Evolutionary conservation across 2,888 invertebrate species (phyloP).

Genomic region (Miltochrista miniata): DNA sequence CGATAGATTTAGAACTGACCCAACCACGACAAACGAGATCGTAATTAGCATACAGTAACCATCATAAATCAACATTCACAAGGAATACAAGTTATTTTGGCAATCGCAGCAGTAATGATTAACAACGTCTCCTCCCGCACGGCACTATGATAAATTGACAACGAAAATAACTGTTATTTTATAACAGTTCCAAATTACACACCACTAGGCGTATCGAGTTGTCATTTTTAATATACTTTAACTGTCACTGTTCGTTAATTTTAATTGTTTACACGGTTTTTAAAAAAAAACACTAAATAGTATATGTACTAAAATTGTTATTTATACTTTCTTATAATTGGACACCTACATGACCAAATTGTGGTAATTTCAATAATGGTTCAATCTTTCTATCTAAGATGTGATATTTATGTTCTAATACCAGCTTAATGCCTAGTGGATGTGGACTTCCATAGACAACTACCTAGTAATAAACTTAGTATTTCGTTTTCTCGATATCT

Average conservation of each 20-base stretch:
- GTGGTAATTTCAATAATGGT: too few relatives aligned
- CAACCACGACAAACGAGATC: slow-evolving; percentile 46
- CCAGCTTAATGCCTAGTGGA: too few relatives aligned
- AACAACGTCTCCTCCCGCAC: slow-evolving; percentile 53
- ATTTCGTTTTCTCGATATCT: too few relatives aligned
- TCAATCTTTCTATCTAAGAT: too few relatives aligned
- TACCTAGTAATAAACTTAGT: not conserved
- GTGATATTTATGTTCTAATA: too few relatives aligned
- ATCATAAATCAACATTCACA: slow-evolving; percentile 67
- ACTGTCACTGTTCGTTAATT: not conserved
- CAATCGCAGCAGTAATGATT: slow-evolving; percentile 64
- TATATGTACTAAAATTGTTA: too few relatives aligned
- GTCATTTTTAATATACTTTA: not conserved
- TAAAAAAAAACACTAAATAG: too few relatives aligned
- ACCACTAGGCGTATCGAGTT: slow-evolving; percentile 6
- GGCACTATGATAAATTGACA: slow-evolving; percentile 69
- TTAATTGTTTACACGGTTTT: too few relatives aligned
- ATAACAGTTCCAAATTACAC: slow-evolving; percentile 49
- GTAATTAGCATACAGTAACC: slow-evolving; percentile 57
- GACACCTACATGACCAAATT: too few relatives aligned
- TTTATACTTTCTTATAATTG: too few relatives aligned
- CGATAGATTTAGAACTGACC: slow-evolving; percentile 9
- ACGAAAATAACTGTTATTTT: slow-evolving; percentile 70
- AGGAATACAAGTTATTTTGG: slow-evolving; percentile 76
- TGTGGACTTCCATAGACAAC: not conserved